Base-by-base conservation (phyloP, 2,113 vertebrate species). In the Perca flavescens region DNA sequence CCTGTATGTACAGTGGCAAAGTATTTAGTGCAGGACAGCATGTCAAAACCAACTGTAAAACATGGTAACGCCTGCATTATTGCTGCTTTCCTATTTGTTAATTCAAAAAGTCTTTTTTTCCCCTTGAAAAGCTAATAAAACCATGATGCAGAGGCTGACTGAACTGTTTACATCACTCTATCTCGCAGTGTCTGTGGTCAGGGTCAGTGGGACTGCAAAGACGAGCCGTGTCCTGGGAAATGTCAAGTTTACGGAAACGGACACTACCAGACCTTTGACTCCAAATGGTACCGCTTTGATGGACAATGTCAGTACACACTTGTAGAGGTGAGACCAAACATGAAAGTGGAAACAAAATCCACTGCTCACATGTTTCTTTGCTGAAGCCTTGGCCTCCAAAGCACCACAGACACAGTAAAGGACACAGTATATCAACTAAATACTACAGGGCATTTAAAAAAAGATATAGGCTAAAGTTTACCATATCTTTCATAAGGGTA, bases 211-310 rank as follows among this genome's bases (percentile, higher is more conserved):
- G 25, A 17, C 6, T 96, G 95, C 85, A 58, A 0, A 3, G 79
- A 87, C 0, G n/a, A 90, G 50, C 79, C 81, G 1, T 96, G 95
- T 79, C 9, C 92, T 9, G 82, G 93, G 47, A 91, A 82, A n/a
- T 96, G 95, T 84, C 90, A 94, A 57, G 93, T 96, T 62, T 96
- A 93, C 60, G 95, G 95, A 56, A 95, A 96, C 34, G 95, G 95
- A 13, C 95, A 96, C 52, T 95, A 91, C 47, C 93, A 93, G 86
- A 96, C 94, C 0, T 96, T 96, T 88, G 95, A 96, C 83, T 85
- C 89, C 47, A 94, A 93, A 54, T 95, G 94, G 93, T 96, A 87
- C 79, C 85, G 78, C n/a, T 96, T 92, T 57, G 78, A 93, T 62
- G 95, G 95, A 1, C 92, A 95, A 63, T 96, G 95, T 74, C 92